Percentiles rank a stretch among this genome's conserved stretches.
phyloP scores from a whole-genome alignment of 2,888 invertebrate species.

The Cerastis leucographa region DNA sequence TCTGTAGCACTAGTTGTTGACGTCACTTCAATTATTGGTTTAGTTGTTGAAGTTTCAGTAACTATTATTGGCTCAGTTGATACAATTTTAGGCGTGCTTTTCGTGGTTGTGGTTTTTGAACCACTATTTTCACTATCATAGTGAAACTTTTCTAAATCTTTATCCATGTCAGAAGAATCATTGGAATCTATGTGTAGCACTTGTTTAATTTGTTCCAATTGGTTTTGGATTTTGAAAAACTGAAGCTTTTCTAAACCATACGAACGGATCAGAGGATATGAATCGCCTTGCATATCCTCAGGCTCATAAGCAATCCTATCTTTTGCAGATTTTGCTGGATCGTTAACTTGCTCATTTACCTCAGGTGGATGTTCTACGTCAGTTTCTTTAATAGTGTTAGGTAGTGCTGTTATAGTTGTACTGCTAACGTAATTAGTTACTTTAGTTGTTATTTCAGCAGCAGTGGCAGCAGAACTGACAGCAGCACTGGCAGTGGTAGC shows the following conservation, averaged over 20 bases:
- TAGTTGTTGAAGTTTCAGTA: slow-evolving; percentile 59
- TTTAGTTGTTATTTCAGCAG: slow-evolving; percentile 56
- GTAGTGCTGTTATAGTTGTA: slow-evolving; percentile 38
- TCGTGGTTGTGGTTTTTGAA: slow-evolving; percentile 35
- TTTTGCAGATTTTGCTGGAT: slow-evolving; percentile 50
- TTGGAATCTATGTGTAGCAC: slow-evolving; percentile 84
- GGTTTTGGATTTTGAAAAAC: slow-evolving; percentile 82
- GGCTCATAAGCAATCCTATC: slow-evolving; percentile 83
- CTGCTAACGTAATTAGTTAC: slow-evolving; percentile 47
- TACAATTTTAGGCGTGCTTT: slow-evolving; percentile 19
- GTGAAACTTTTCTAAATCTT: slow-evolving; percentile 78
- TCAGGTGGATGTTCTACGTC: slow-evolving; percentile 72
- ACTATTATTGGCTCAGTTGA: slow-evolving; percentile 44
- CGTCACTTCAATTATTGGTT: slow-evolving; percentile 10
- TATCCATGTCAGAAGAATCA: slow-evolving; percentile 76
- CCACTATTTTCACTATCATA: slow-evolving; percentile 77
- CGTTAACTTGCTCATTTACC: slow-evolving; percentile 63
- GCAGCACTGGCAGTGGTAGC: neutral
- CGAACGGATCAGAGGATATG: slow-evolving; percentile 83
- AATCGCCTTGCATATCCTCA: slow-evolving; percentile 85
- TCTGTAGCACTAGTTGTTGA: slow-evolving; percentile 19
- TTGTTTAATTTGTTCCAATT: slow-evolving; percentile 82
- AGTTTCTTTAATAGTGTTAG: slow-evolving; percentile 57
- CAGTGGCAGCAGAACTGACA: slow-evolving; percentile 8
- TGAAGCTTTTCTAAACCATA: slow-evolving; percentile 86